Evolutionary conservation across 2,113 vertebrate species (phyloP), one percentile per base, ranked within the genome.

Genomic region (Pogonocichla stellata): DNA sequence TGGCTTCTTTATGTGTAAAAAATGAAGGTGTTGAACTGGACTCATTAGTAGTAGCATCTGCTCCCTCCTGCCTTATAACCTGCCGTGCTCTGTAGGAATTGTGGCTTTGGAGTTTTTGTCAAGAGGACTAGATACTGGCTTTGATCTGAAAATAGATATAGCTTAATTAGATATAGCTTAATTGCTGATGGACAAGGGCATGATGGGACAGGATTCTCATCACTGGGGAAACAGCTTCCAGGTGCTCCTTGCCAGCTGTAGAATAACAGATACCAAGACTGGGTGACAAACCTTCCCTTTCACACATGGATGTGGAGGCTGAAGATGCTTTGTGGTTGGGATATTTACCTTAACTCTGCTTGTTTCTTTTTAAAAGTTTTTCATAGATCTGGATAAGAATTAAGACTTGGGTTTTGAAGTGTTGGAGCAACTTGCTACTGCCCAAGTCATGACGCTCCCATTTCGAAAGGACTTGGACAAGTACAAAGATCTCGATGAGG

Each of bases 401-500:
- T 69, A 92, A 73, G 84, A 56, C 7, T 91, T 85, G 56, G 31
- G 2, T 28, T 91, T 81, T 86, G 19, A 47, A 67, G 80, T 34
- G 33, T 54, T 93, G 29, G 45, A 93, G 64, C 65, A 62, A 33
- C 45, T 33, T 62, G 40, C 57, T 48, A 0, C 78, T 70, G 60
- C 72, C 36, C 36, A 51, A 94, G 97, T 88, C 94, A 99, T 99
- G 99, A 98, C 99, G 0, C 96, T 99, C 69, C 97, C 99, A 0
- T 99, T 98, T 96, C 99, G 98, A 95, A 99, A 99, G 94, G 99
- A 99, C 96, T 98, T 99, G 94, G 99, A 99, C 43, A 99, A 99
- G 86, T 99, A 99, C 97, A 99, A 99, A 96, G 99, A 99, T 91
- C 98, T 99, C 0, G 99, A 99, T 91, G 99, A 99, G 95, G 99